Base-by-base conservation (phyloP, 2,113 vertebrate genomes). In the Paramisgurnus dabryanus region DNA sequence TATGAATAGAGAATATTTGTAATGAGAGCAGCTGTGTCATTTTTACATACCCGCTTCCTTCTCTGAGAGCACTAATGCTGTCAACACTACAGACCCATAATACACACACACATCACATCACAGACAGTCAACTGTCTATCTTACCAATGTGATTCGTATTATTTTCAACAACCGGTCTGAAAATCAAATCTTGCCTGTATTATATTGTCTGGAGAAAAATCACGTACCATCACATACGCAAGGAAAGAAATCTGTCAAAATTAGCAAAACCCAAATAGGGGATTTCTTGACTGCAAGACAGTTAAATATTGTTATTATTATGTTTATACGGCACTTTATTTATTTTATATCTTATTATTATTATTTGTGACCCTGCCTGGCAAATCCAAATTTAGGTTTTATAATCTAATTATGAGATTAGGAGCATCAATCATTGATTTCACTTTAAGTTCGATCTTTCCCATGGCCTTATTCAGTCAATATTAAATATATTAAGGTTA, bases 1-100 rank as follows among this genome's bases (percentile, higher is more conserved):
- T 61, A 27, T 74, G 57, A 74, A 43, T 27, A 41, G 40, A 8
- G 43, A 15, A 70, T 70, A 18, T 60, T 60, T 69, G 76, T 67
- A 47, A 79, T 43, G 53, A 79, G 18, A 79, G 76, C 53, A 45
- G 55, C 41, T 61, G 40, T 70, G 65, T 58, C 22, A 15, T 18
- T 58, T 34, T 7, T 68, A 45, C 18, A 17, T 39, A 34, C 63
- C 27, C 41, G 34, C 22, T 61, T 79, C 18, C 27, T 69, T 4
- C 43, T n/a, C 18, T 12, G 13, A 47, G 76, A 67, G 4, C 50
- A 58, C 40, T 57, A 2, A 11, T 22, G 12, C 53, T 9, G 39
- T 78, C 66, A 70, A 47, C 67, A 50, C 41, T 22, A 55, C 47
- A 77, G 39, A 45, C 76, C 13, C 41, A 70, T 78, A 64, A 78